Base-by-base conservation (phyloP, 1,140 invertebrate genomes). In the Laupala kohalensis region DNA sequence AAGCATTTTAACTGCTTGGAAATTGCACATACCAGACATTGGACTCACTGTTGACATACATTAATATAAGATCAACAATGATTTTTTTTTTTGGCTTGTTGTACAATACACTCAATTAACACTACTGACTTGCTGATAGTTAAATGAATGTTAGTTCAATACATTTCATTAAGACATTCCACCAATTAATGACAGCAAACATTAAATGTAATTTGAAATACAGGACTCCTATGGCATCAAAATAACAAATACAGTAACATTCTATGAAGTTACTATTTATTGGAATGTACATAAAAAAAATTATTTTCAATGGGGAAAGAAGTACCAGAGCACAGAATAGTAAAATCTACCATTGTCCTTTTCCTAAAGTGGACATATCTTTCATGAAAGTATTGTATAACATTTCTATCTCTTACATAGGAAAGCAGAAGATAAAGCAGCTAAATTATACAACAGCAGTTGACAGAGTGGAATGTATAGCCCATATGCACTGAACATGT, bases 1-100 rank as follows among this genome's bases (percentile, higher is more conserved):
- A 53, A 53, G 37, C 37, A 53, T 53, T 30, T 23, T 25, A 15
- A 25, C 27, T 26, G n/a, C n/a, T 67, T 27, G 27, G 25, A 68
- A 30, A 68, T 68, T 68, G 67, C 67, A 68, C 67, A 68, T 68
- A 27, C 67, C 67, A 29, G 67, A n/a, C 19, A 53, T 53, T 53
- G 37, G 19, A 53, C 37, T 53, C 37, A 53, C 19, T 53, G 37
- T 53, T 53, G 37, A 13, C 37, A 53, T 53, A 53, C 19, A 9
- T 53, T 53, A 19, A 19, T 53, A 53, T 53, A 53, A n/a, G 37
- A 53, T 53, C 37, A 53, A 53, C 37, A 53, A 53, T 19, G 37
- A 53, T 53, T 53, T 37, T 53, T 53, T 53, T 53, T 37, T 53
- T 53, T 53, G 37, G 37, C 19, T 24, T 28, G 15, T 37, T 68